Evolutionary conservation across 2,113 vertebrate genomes (phyloP).

Genomic region (Prolemur simus): DNA sequence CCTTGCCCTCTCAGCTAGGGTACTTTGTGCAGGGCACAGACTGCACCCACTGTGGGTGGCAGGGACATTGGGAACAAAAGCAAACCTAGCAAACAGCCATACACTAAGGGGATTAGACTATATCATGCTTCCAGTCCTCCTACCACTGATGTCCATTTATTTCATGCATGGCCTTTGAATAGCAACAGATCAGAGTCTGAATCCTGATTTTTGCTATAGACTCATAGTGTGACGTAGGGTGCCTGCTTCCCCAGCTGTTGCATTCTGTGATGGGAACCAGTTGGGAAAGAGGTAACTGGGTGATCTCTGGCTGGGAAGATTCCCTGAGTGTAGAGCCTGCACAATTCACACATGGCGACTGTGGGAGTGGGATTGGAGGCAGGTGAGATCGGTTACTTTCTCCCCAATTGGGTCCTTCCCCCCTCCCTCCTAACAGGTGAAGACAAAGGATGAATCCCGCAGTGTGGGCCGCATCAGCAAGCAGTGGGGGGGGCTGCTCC

Average conservation of each 20-base stretch:
- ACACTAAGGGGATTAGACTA: not conserved
- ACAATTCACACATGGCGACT: rapidly evolving
- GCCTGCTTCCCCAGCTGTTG: conserved; percentile 6
- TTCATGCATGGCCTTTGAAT: not conserved
- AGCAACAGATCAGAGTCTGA: not conserved
- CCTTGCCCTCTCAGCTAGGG: not conserved
- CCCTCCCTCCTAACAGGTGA: conserved; percentile 82
- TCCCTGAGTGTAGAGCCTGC: not conserved
- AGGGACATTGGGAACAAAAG: not conserved
- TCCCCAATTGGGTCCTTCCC: not conserved
- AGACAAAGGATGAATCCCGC: conserved; percentile 80
- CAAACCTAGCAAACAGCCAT: not conserved
- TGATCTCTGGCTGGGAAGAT: not conserved
- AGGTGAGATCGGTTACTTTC: not conserved
- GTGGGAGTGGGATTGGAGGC: not conserved
- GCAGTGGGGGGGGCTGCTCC: conserved; percentile 91
- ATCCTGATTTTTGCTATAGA: not conserved
- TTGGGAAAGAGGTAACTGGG: not conserved
- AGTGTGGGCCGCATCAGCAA: conserved; percentile 91
- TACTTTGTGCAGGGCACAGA: not conserved
- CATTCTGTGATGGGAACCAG: not conserved
- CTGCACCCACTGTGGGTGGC: not conserved
- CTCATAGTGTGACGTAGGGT: not conserved
- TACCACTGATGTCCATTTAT: not conserved
- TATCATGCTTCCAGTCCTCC: not conserved